Conservation (phyloP, 2,797 vertebrate genomes). For the Scyliorhinus canicula region DNA sequence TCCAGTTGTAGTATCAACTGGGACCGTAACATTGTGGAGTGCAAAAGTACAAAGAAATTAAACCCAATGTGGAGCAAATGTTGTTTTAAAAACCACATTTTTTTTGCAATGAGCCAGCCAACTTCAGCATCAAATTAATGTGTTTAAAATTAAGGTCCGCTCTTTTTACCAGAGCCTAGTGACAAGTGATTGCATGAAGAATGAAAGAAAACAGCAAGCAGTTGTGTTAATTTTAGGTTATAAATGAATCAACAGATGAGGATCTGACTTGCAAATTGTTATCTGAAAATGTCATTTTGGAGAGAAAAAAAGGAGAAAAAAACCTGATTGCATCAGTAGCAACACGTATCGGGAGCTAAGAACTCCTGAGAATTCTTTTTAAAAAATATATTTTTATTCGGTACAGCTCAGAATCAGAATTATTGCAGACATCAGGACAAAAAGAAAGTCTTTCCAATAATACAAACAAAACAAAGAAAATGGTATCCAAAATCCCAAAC, state of each 20-base stretch:
- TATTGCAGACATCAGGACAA: too few relatives aligned
- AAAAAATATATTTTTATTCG: too few relatives aligned
- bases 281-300: slow-evolving; percentile 1
- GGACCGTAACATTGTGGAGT: background rate
- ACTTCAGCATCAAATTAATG: background rate
- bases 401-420: too few relatives aligned
- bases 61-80: background rate
- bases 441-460: too few relatives aligned
- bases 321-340: background rate
- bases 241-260: background rate
- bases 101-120: background rate
- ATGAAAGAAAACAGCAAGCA: slow-evolving; percentile 6
- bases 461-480: too few relatives aligned
- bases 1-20: background rate
- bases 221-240: background rate
- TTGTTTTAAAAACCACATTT: background rate
- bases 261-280: background rate
- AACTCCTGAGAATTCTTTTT: background rate
- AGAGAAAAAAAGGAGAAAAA: background rate
- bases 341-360: background rate
- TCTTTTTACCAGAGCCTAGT: background rate
- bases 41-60: background rate
- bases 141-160: background rate
- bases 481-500: too few relatives aligned
- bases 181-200: background rate